These are phyloP conservation scores for Drosophila melanogaster DNA, from an alignment of 1,140 invertebrate genomes.

Conservation along the genomic window DNA sequence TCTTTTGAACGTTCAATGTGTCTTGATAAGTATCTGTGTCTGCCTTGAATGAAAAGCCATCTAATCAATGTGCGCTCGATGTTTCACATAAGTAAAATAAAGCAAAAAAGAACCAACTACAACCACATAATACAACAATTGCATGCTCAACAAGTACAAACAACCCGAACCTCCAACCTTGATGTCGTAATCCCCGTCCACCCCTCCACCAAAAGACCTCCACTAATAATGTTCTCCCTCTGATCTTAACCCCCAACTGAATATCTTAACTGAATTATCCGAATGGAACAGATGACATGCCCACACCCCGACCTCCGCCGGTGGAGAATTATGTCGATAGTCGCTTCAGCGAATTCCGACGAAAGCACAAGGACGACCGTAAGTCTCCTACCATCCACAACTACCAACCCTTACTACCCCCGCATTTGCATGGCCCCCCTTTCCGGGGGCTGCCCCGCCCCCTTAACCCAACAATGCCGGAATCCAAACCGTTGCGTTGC, in stretches of 20 bases:
- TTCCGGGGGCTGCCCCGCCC: slow-evolving; percentile 16
- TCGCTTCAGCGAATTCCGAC: slow-evolving; percentile 82
- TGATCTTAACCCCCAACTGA: slow-evolving; percentile 33
- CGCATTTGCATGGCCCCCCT: slow-evolving; percentile 58
- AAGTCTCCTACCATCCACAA: slow-evolving; percentile 56
- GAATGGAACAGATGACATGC: slow-evolving; percentile 78
- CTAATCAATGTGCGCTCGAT: slow-evolving; percentile 70
- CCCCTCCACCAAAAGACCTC: not conserved
- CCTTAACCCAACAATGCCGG: slow-evolving; percentile 20
- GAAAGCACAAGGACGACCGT: slow-evolving; percentile 84
- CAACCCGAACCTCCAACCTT: slow-evolving; percentile 49
- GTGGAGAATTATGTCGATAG: slow-evolving; percentile 81
- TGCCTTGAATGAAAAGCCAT: slow-evolving; percentile 73
- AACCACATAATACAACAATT: slow-evolving; percentile 77
- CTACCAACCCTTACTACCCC: slow-evolving; percentile 10
- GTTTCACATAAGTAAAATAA: slow-evolving; percentile 61
- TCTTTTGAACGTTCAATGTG: slow-evolving; percentile 67
- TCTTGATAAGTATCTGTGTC: slow-evolving; percentile 84
- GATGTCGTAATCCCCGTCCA: slow-evolving; percentile 65
- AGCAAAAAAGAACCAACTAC: slow-evolving; percentile 65
- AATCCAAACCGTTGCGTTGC: slow-evolving; percentile 42
- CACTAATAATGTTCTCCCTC: slow-evolving; percentile 41
- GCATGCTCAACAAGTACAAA: slow-evolving; percentile 82
- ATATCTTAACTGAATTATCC: slow-evolving; percentile 9
- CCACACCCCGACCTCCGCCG: slow-evolving; percentile 77